Conservation (phyloP, 2,797 vertebrate genomes). For the Periophthalmus magnuspinnatus region DNA sequence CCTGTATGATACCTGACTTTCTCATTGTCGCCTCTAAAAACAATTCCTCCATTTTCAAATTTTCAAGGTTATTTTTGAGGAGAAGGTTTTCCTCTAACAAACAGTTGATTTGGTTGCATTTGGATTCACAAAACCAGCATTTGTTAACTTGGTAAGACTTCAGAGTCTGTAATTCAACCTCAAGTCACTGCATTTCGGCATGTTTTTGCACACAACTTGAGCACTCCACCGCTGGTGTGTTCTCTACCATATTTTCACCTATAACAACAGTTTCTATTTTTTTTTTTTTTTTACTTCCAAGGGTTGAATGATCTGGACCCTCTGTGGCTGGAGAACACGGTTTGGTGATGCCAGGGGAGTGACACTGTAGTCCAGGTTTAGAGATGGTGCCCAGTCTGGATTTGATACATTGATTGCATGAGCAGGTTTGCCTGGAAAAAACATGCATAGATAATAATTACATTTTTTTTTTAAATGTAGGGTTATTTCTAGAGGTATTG, state of each 20-base stretch:
- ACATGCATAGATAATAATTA: too few species aligned
- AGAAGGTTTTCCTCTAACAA: neutral
- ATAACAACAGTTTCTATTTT: too few species aligned
- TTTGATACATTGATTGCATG: too few species aligned
- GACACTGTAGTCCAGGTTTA: neutral
- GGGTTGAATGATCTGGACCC: neutral
- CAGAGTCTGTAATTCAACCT: neutral
- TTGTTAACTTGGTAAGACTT: neutral
- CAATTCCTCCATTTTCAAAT: neutral
- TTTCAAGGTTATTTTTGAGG: neutral
- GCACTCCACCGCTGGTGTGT: neutral
- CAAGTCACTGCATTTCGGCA: neutral
- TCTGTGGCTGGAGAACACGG: neutral
- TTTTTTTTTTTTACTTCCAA: too few species aligned
- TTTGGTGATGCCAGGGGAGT: neutral
- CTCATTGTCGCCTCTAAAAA: neutral
- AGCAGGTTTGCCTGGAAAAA: neutral
- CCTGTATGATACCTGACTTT: neutral
- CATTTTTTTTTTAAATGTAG: too few species aligned
- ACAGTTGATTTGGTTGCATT: neutral
- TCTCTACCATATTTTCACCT: neutral
- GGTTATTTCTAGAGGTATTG: too few species aligned
- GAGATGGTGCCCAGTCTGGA: neutral
- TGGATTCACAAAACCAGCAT: neutral
- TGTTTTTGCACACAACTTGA: neutral